Evolutionary conservation across 1,140 invertebrate genomes (phyloP), one percentile per base, ranked within the genome.

Genomic region (Plectus sambesii): DNA sequence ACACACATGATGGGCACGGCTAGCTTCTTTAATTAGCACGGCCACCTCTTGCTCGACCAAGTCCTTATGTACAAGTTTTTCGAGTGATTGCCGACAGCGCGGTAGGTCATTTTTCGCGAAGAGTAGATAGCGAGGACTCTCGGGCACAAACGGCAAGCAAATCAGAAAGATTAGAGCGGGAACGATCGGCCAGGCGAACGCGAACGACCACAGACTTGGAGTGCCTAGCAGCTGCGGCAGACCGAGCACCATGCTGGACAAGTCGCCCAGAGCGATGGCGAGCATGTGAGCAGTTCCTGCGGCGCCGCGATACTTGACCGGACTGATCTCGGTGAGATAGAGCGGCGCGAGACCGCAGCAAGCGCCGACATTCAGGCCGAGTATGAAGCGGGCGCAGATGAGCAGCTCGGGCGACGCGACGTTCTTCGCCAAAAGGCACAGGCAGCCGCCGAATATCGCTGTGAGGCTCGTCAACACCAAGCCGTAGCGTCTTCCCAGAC

Each of bases 71-170:
- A 66, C 47, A 19, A 68, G 19, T 22, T 42, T 44, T 37, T 55
- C 35, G 5, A 63, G 17, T 22, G 47, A 59, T 4, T 30, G 25
- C 19, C 51, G 15, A 1, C 59, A 42, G 15, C 54, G 43, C n/a
- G 52, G 62, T 23, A 53, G 37, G 20, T 62, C 47, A 8, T 56
- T 53, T n/a, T n/a, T n/a, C 0, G 61, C 59, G 5, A 72, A 55
- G 0, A 74, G 52, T 2, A 71, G 60, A 55, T 65, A 72, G 39
- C 73, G 63, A 5, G 73, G 73, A 56, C 69, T 72, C 48, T 74
- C 73, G 4, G 73, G 73, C 53, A 69, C 73, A 30, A 72, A 69
- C n/a, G 72, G 70, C 44, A 74, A 53, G 3, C 70, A 53, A 12
- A 70, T 3, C 15, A 71, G 48, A 23, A 74, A 62, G 3, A 69